Evolutionary conservation across 2,797 vertebrate species (phyloP), one percentile per base, ranked within the genome.

Genomic region (Scolopax bukidnonensis): DNA sequence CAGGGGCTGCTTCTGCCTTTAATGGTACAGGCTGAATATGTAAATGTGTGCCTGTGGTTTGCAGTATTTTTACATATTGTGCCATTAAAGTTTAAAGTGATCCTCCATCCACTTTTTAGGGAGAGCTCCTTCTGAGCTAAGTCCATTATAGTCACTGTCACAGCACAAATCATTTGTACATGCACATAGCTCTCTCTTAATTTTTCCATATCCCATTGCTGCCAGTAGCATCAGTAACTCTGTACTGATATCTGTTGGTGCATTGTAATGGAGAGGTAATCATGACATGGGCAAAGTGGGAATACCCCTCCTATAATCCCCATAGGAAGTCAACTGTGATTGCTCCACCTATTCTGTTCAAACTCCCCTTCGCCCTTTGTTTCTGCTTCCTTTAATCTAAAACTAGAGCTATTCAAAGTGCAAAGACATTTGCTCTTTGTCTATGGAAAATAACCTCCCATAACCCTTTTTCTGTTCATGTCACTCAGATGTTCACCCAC

Each of bases 401-500:
- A 94, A n/a, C 7, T 10, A 75, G 33, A 92, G 60, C 76, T 84
- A 38, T 65, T 80, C 61, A 80, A 79, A 75, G 64, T 57, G 84
- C 60, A 70, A 71, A 89, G 70, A 60, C 77, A 61, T 71, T 94
- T 93, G 60, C 53, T 89, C 86, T 85, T 93, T 89, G 63, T 68
- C 67, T 89, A 10, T 51, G 14, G 56, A 92, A 89, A 78, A 90
- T 41, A 93, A 50, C 25, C 63, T n/a, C 57, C 41, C 38, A 30
- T 67, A 87, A 88, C 63, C 53, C 41, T 60, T 91, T 51, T 84
- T 84, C 87, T 85, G 48, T 50, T 88, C 57, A 4, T 32, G 81
- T 93, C 71, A 80, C 73, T 96, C 89, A 60, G 75, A 92, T 88
- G 69, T 95, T 89, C 90, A 96, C 71, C 60, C 89, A 64, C 40